Evolutionary conservation across 1,140 invertebrate genomes (phyloP), one percentile per base, ranked within the genome.

Genomic region (Acromyrmex heyeri): DNA sequence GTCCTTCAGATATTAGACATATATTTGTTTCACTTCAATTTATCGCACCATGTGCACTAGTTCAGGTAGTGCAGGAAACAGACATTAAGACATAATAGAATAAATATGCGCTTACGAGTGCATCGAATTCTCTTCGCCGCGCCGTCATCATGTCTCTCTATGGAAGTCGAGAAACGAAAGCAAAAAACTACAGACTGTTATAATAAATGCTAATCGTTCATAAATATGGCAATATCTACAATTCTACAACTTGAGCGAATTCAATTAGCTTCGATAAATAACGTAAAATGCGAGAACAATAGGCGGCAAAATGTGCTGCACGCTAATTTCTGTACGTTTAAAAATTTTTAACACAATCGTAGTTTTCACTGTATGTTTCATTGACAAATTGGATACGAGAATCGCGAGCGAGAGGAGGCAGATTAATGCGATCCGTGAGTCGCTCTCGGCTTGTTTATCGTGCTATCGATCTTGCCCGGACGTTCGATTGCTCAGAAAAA

Each of bases 401-500:
- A 82, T 72, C 67, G 69, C n/a, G 38, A 55, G 38, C 65, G 12
- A 59, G 27, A n/a, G 55, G 1, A 18, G 44, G 79, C 38, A 64
- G 72, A 83, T 75, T 83, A 83, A 83, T 61, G 79, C 69, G 69
- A 83, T 83, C 55, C 55, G 59, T 21, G 70, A 61, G 69, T 59
- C 67, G 38, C 21, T 73, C 38, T 38, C 79, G 50, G 24, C 77
- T 81, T 81, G 77, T 81, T 81, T 61, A 59, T 72, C 69, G 79
- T 16, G 69, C 69, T 18, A 83, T 83, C 55, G 79, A 83, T 83
- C 73, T 83, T 14, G 24, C 55, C 18, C 14, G 14, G 48, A 44
- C 57, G n/a, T 48, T 48, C 79, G 69, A 83, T 75, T 72, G 79
- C 24, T 73, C 69, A 50, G 69, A 83, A 83, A 83, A 83, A 83